These are phyloP conservation scores for Branchellion lobata DNA, from an alignment of 2,888 invertebrate species.

Conservation along the genomic window DNA sequence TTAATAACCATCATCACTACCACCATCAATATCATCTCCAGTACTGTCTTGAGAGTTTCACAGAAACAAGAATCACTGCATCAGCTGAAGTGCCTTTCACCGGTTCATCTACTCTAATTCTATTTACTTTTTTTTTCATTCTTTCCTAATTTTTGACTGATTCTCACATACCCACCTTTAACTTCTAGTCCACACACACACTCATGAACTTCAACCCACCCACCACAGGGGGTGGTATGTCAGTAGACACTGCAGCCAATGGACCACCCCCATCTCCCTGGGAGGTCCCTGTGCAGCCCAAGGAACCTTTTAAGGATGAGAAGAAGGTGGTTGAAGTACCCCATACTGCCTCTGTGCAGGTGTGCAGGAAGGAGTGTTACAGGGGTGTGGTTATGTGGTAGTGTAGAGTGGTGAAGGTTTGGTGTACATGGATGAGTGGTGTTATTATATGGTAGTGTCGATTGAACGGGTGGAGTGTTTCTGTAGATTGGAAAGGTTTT, in stretches of 20 bases:
- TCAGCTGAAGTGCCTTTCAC: conserved; percentile 55
- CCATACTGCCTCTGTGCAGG: conserved; percentile 44
- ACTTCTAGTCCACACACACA: neutral
- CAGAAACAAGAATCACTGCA: conserved; percentile 64
- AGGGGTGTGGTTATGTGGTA: neutral
- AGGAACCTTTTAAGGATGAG: conserved; percentile 44
- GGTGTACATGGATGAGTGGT: neutral
- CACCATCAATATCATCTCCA: conserved; percentile 52
- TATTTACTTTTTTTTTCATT: neutral
- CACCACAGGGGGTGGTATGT: conserved; percentile 12
- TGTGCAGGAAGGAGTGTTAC: neutral
- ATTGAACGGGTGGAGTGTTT: too few relatives aligned
- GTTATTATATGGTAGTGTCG: neutral
- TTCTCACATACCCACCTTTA: neutral
- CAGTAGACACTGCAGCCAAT: conserved; percentile 43
- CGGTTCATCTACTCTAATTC: neutral
- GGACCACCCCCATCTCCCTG: conserved; percentile 43
- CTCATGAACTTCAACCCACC: neutral
- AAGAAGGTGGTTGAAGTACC: conserved; percentile 43
- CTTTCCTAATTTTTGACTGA: neutral
- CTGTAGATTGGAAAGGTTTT: too few relatives aligned
- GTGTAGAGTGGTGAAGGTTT: neutral
- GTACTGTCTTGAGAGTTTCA: conserved; percentile 66
- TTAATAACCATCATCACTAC: too few relatives aligned
- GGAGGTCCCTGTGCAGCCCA: conserved; percentile 40